Percentiles rank a stretch among this genome's conserved stretches.
Conservation (phyloP, 2,888 invertebrate species). For the Tridacna gigas region DNA sequence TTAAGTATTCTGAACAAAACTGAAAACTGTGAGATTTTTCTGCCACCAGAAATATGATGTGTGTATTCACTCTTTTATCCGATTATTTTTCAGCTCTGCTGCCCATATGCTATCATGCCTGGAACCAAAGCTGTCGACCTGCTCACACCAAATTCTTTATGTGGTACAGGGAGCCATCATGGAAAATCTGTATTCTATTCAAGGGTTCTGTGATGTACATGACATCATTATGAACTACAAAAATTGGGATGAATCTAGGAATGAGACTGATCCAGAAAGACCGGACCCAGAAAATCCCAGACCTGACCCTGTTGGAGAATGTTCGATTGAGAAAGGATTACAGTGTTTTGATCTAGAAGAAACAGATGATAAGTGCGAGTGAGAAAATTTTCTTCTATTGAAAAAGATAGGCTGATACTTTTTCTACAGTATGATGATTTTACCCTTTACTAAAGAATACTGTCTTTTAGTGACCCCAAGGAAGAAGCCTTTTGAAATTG, state of each 20-base stretch:
- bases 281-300: slow-evolving; percentile 3
- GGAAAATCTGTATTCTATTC: slow-evolving; percentile 39
- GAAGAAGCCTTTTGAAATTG: no score
- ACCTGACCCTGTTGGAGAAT: slow-evolving; percentile 26
- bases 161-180: slow-evolving; percentile 40
- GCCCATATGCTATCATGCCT: slow-evolving; percentile 43
- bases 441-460: no score
- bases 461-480: no score
- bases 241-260: slow-evolving; percentile 9
- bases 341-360: slow-evolving; percentile 28
- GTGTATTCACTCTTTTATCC: no score
- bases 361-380: slow-evolving; percentile 18
- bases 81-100: slow-evolving; percentile 32
- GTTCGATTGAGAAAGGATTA: slow-evolving; percentile 40
- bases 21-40: no score
- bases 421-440: no score
- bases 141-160: slow-evolving; percentile 24
- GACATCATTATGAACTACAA: slow-evolving; percentile 29
- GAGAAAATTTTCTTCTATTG: neutral
- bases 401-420: no score
- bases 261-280: slow-evolving; percentile 22
- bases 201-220: slow-evolving; percentile 39
- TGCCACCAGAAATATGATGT: no score
- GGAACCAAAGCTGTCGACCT: slow-evolving; percentile 33
- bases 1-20: no score